Evolutionary conservation across 2,888 invertebrate genomes (phyloP), one percentile per base, ranked within the genome.

Genomic region (Nomada fabriciana): DNA sequence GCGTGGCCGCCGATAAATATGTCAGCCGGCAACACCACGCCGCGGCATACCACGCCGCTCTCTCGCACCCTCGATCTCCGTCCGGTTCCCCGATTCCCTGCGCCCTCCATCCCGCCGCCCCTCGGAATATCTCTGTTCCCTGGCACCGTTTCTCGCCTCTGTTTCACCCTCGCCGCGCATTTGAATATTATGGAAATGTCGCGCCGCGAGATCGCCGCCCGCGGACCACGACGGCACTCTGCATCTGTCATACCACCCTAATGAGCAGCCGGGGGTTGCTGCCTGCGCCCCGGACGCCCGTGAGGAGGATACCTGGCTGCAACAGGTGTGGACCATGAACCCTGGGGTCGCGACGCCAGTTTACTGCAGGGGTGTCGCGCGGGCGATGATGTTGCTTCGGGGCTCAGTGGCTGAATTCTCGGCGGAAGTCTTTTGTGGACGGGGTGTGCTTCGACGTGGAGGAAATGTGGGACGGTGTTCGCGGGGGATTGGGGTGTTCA

Each of bases 161-260:
- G 81, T 87, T 82, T 88, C 85, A 83, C 79, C 84, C 86, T 84
- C 80, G 80, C 78, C 81, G 84, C 74, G 79, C 92, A 93, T 93
- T 93, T 92, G 90, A 93, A 93, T 93, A 93, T 93, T 93, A 93
- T 93, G 93, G 92, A 93, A 93, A 93, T 93, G 88, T 86, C 89
- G 84, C 89, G 84, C 79, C 83, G 85, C 83, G 83, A 75, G 80
- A 80, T 88, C 75, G 82, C 71, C 68, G 78, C 0, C 18, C 60
- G 70, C 57, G 57, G 52, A 43, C 60, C 50, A 10, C 61, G 69
- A 20, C 65, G 23, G 10, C 57, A 61, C 80, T 50, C 47, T 81
- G 88, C 91, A 91, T 93, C 91, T 90, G 91, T 93, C 93, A 92
- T 92, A 92, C 36, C 91, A 89, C 89, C 90, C 91, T 92, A 92